Conservation (phyloP, 2,888 invertebrate genomes). For the Synergus gifuensis region DNA sequence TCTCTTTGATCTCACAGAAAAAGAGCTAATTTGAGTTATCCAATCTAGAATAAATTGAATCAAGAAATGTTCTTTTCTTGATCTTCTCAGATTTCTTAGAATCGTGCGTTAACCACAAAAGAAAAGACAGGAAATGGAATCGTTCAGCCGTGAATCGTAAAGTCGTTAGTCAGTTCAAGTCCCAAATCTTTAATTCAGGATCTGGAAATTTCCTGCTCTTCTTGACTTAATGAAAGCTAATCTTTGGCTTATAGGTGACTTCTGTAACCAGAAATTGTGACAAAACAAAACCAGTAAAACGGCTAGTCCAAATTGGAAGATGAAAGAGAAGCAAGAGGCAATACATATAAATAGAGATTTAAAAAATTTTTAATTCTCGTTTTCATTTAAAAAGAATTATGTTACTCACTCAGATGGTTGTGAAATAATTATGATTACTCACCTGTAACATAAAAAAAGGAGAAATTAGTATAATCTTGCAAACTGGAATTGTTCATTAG, state of each 20-base stretch:
- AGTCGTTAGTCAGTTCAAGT: constrained; percentile 28
- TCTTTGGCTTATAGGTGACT: background rate
- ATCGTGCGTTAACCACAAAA: constrained; percentile 17
- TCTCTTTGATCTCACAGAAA: background rate
- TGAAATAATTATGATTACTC: too few relatives aligned
- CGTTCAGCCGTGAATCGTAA: constrained; percentile 26
- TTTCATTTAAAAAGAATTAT: too few relatives aligned
- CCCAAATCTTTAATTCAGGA: constrained; percentile 54
- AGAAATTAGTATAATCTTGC: too few relatives aligned
- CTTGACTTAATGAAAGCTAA: constrained; percentile 57
- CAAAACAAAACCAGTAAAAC: background rate
- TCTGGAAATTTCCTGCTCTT: constrained; percentile 51
- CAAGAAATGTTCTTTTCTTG: background rate
- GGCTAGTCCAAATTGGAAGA: background rate
- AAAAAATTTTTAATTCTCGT: too few relatives aligned
- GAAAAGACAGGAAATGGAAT: constrained; percentile 27
- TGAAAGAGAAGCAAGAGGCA: too few relatives aligned
- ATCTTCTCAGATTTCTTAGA: constrained; percentile 4
- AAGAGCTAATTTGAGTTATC: background rate
- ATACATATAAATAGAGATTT: too few relatives aligned
- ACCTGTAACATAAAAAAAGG: too few relatives aligned
- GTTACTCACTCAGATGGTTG: too few relatives aligned
- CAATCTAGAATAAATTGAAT: background rate
- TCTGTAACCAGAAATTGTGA: background rate
- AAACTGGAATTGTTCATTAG: too few relatives aligned